Conservation (phyloP, 2,113 vertebrate species). For the Cynoglossus semilaevis region DNA sequence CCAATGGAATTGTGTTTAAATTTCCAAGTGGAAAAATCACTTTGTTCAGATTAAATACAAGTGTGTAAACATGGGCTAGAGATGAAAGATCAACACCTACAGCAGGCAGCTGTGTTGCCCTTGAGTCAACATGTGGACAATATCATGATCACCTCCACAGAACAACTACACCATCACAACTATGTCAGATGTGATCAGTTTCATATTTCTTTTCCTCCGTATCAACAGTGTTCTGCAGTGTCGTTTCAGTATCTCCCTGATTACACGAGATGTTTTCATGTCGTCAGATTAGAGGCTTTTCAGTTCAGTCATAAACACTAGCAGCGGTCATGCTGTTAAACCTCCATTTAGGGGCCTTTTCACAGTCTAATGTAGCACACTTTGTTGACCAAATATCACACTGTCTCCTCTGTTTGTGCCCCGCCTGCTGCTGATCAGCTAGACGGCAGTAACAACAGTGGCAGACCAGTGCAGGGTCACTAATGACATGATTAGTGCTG, state of each 20-base stretch:
- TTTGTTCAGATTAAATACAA: background rate
- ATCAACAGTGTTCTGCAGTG: too few species aligned
- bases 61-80: background rate
- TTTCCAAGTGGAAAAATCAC: background rate
- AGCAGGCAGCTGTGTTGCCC: constrained; percentile 4
- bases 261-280: too few species aligned
- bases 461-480: constrained; percentile 2
- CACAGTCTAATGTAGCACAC: background rate
- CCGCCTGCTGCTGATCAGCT: constrained; percentile 18
- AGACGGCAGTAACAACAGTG: constrained; percentile 30
- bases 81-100: background rate
- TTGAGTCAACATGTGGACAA: background rate
- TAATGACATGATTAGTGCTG: constrained; percentile 20
- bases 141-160: background rate
- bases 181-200: too few species aligned
- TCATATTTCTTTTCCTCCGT: too few species aligned
- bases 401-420: constrained; percentile 11
- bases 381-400: constrained; percentile 15
- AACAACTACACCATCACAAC: too few species aligned
- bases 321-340: constrained; percentile 15
- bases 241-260: too few species aligned
- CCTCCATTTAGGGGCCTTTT: constrained; percentile 9
- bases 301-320: background rate
- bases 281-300: background rate
- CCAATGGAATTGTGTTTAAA: background rate